phyloP scores from a whole-genome alignment of 2,888 invertebrate genomes.

The Epirrhoe alternata region DNA sequence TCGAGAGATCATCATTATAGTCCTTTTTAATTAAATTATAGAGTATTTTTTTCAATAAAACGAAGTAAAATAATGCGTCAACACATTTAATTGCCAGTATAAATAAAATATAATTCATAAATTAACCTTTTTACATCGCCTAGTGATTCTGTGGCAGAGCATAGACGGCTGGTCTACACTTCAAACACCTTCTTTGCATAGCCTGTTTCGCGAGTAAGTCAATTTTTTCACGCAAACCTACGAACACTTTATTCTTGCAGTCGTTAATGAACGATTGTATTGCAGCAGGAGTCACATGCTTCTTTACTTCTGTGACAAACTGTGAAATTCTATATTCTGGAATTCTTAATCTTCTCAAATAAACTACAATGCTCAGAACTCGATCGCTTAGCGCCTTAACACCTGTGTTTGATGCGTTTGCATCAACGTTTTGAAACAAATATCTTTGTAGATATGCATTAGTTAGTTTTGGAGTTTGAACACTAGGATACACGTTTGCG shows the following conservation, averaged over 20 bases:
- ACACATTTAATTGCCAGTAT: neutral
- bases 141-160: neutral
- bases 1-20: too few relatives aligned
- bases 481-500: neutral
- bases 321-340: neutral
- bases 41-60: neutral
- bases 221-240: neutral
- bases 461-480: neutral
- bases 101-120: neutral
- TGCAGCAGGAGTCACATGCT: neutral
- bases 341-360: neutral
- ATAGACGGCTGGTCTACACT: neutral
- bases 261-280: neutral
- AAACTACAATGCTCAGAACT: neutral
- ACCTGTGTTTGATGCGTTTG: neutral
- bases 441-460: slow-evolving; percentile 2
- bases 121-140: too few relatives aligned
- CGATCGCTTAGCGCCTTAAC: neutral
- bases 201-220: slow-evolving; percentile 4
- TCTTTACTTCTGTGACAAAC: slow-evolving; percentile 2
- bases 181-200: neutral
- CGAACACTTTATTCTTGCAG: neutral
- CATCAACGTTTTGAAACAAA: slow-evolving; percentile 3
- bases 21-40: too few relatives aligned
- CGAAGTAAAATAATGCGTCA: neutral